Base-by-base conservation (phyloP, 2,113 vertebrate genomes). In the Scatophagus argus region DNA sequence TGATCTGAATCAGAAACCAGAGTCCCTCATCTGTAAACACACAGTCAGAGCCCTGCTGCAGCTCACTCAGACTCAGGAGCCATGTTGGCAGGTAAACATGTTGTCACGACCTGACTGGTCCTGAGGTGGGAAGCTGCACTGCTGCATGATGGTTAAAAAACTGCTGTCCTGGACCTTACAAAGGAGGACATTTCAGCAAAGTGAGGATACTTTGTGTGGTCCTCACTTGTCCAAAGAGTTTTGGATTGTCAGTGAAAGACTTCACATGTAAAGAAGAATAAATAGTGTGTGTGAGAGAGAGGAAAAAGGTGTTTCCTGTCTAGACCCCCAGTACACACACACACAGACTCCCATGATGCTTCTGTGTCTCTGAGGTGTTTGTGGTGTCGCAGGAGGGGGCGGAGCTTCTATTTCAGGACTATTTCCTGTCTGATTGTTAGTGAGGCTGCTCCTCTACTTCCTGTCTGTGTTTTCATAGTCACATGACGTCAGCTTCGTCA, bases 241-340 rank as follows among this genome's bases (percentile, higher is more conserved):
- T n/a, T n/a, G n/a, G n/a, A n/a, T n/a, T n/a, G n/a, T n/a, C n/a
- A n/a, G n/a, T n/a, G n/a, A n/a, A n/a, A n/a, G 41, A 32, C 29
- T 16, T 55, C 7, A 2, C 25, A 29, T 29, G 27, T 1, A 58
- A 6, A 9, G 8, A 32, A 5, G 31, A 36, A 32, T 36, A n/a
- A 21, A 58, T 8, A 6, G 36, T 38, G 36, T 38, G 36, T 38
- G 36, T 38, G 36, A 8, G 36, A 8, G 39, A 3, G 19, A 46
- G 44, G 36, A 12, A 27, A 43, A 43, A 41, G 59, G 38, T 62
- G 59, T 62, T 58, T 58, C 55, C 32, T 58, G 55, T 36, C 17
- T 58, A n/a, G 44, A 47, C 41, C 41, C 41, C 16, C 41, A 17
- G 19, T 16, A 16, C 41, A 4, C 3, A 44, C 41, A 44, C 41